Conservation (phyloP, 1,140 invertebrate species). For the Caenorhabditis briggsae region DNA sequence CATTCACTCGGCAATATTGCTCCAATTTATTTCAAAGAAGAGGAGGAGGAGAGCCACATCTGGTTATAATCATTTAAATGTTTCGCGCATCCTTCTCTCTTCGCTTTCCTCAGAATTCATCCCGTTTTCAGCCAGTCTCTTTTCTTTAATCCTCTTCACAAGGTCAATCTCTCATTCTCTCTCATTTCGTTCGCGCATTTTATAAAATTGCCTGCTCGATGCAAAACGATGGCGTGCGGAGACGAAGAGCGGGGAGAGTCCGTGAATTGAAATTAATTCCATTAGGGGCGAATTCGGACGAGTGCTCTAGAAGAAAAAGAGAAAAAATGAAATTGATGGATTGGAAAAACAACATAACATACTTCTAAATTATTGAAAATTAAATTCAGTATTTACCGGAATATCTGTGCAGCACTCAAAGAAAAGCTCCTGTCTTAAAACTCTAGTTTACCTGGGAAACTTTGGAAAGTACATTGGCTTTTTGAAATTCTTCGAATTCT, state of each 20-base stretch:
- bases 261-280: constrained; percentile 50
- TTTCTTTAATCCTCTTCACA: neutral
- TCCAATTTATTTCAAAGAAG: neutral
- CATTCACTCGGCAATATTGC: constrained; percentile 13
- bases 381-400: no score
- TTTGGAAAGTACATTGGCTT: neutral
- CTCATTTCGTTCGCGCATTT: neutral
- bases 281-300: constrained; percentile 35
- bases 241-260: neutral
- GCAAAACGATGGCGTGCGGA: constrained; percentile 22
- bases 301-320: constrained; percentile 11
- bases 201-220: constrained; percentile 7
- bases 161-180: neutral
- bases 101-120: neutral
- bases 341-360: neutral
- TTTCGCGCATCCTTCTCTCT: neutral
- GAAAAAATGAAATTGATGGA: neutral
- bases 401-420: no score
- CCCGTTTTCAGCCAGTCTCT: neutral
- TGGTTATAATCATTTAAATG: constrained; percentile 30
- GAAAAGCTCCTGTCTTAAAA: no score
- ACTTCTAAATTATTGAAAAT: constrained; percentile 26
- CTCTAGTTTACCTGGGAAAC: neutral
- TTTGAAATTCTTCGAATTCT: no score
- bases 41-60: neutral